Conservation (phyloP, 2,797 vertebrate genomes). For the Phoeniculus purpureus region DNA sequence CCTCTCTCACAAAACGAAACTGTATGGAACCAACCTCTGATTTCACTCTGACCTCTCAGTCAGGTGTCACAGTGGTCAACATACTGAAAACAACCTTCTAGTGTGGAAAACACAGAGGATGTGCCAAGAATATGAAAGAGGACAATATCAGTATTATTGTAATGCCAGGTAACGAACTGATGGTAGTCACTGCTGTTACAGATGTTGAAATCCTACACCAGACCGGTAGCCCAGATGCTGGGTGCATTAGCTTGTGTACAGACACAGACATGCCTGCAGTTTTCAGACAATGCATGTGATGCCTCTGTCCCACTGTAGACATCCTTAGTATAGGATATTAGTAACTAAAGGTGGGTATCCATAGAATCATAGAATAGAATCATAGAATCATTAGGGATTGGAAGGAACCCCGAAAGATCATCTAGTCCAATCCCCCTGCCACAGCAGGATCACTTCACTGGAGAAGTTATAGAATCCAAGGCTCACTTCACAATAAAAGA, state of each 20-base stretch:
- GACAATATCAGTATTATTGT: background rate
- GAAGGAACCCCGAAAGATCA: no score
- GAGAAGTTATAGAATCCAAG: no score
- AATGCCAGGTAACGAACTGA: background rate
- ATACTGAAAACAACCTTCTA: background rate
- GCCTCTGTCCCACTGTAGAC: fast-evolving
- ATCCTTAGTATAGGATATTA: background rate
- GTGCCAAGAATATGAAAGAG: background rate
- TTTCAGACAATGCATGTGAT: background rate
- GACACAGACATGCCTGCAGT: background rate
- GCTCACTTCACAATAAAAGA: background rate
- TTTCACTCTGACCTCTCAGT: background rate
- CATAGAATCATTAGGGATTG: no score
- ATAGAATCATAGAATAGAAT: no score
- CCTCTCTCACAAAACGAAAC: background rate
- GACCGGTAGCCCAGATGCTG: background rate
- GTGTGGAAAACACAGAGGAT: background rate
- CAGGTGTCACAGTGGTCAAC: background rate
- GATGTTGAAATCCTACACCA: background rate
- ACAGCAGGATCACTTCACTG: no score
- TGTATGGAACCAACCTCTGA: background rate
- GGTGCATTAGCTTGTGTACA: background rate
- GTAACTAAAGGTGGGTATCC: background rate
- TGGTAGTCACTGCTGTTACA: background rate
- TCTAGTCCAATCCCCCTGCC: no score